Base-by-base conservation (phyloP, 2,888 invertebrate species). In the Platycnemis pennipes region DNA sequence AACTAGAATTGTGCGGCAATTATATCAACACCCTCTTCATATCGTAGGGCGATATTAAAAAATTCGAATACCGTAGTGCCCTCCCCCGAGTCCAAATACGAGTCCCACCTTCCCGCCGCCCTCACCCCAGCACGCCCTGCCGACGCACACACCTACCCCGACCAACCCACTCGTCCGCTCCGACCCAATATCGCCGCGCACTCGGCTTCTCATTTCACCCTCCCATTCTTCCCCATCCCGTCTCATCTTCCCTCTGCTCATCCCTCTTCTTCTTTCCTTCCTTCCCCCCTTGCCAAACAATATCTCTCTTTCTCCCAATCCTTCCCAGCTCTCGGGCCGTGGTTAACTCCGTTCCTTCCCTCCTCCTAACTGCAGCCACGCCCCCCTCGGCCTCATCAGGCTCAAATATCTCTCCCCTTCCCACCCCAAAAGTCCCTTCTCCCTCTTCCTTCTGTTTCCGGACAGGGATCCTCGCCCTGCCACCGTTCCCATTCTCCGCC, bases 221-320 rank as follows among this genome's bases (percentile, higher is more conserved):
- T 88, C 49, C 42, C 37, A 31, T 89, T 56, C 42, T 19, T 89
- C 49, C 49, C 19, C n/a, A 88, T 88, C 49, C 88, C 88, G 49
- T 88, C n/a, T 56, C 63, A 63, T 42, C 56, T 56, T 42, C 8
- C 22, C 7, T 22, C 8, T n/a, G 4, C 53, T 89, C 3, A 4
- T 37, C 13, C 37, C 89, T n/a, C 42, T 19, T 31, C 46, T 49
- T 49, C 8, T 26, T 16, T 49, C n/a, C 11, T 22, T 31, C 31
- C 0, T 31, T 31, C n/a, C 26, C 37, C 13, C 42, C 22, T 56
- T 56, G 22, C 16, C 22, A 56, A 53, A 22, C 37, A 26, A 42
- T 53, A 88, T 88, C 31, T n/a, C 44, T 7, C 86, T 13, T 16
- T 42, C 44, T 42, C 86, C 42, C 42, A 4, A 22, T 26, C 86